phyloP scores from a whole-genome alignment of 2,888 invertebrate species.

The Parapristionchus giblindavisi region DNA sequence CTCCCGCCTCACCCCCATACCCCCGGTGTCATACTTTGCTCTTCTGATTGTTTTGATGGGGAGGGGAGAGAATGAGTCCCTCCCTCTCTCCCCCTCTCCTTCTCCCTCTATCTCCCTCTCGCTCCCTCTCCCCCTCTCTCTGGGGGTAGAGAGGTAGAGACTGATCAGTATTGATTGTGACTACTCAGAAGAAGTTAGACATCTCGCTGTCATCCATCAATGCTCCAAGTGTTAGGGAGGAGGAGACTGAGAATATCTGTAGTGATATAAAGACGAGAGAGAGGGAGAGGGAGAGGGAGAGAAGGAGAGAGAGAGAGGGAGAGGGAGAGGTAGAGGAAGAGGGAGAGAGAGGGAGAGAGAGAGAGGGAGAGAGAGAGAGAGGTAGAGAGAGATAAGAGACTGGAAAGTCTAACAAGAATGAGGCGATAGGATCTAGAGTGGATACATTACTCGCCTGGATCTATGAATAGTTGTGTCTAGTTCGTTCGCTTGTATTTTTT shows the following conservation, averaged over 20 bases:
- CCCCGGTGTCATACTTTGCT: background rate
- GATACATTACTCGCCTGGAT: background rate
- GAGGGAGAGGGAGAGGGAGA: conserved; percentile 4
- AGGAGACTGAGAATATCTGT: no score
- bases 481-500: background rate
- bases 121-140: no score
- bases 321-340: background rate
- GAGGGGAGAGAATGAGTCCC: background rate
- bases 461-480: background rate
- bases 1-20: background rate
- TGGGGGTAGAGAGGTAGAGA: no score
- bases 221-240: no score
- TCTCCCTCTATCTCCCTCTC: background rate
- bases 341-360: conserved; percentile 24
- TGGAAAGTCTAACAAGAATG: conserved; percentile 37
- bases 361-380: conserved; percentile 31
- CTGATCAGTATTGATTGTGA: no score
- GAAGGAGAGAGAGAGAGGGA: background rate
- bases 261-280: background rate
- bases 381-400: conserved; percentile 10
- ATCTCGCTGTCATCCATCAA: no score
- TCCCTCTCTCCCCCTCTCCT: background rate
- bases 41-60: background rate
- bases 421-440: background rate
- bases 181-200: no score